Percentiles rank a stretch among this genome's conserved stretches.
phyloP scores from a whole-genome alignment of 2,888 invertebrate genomes.

The Drosophila mimica region DNA sequence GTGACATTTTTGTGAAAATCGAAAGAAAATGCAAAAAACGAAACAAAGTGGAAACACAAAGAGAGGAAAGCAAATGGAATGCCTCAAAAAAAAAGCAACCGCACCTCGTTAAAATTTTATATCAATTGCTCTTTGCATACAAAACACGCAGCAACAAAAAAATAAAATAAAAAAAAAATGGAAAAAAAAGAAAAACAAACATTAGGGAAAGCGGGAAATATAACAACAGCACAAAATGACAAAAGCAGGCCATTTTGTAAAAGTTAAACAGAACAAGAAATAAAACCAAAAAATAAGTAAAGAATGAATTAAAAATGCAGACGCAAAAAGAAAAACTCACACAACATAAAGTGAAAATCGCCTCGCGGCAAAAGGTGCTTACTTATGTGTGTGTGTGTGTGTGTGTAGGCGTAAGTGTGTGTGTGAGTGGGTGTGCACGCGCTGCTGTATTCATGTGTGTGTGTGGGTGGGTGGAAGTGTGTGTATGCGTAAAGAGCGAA shows the following conservation, averaged over 20 bases:
- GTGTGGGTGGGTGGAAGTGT: not conserved
- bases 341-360: constrained; percentile 10
- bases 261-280: constrained; percentile 48
- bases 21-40: constrained; percentile 24
- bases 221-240: constrained; percentile 18
- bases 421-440: no score
- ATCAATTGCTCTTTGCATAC: constrained; percentile 60
- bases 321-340: constrained; percentile 15
- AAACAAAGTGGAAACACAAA: constrained; percentile 19
- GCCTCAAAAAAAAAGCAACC: constrained; percentile 44
- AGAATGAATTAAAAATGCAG: constrained; percentile 65
- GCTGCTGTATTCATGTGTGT: no score
- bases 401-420: not conserved
- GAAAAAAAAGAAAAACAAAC: not conserved
- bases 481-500: constrained; percentile 9
- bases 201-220: constrained; percentile 18
- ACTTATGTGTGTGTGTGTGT: not conserved
- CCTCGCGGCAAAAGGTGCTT: constrained; percentile 17
- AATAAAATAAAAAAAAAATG: constrained; percentile 21
- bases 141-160: constrained; percentile 20
- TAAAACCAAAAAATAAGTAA: constrained; percentile 20
- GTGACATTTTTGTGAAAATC: constrained; percentile 50
- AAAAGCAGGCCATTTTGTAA: constrained; percentile 40
- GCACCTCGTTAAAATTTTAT: constrained; percentile 76
- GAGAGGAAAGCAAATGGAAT: constrained; percentile 13